Percentiles rank a stretch among this genome's conserved stretches.
Evolutionary conservation across 53 echinoderm and acorn worm genomes (phyloP).

Genomic region (Henricia sp.): DNA sequence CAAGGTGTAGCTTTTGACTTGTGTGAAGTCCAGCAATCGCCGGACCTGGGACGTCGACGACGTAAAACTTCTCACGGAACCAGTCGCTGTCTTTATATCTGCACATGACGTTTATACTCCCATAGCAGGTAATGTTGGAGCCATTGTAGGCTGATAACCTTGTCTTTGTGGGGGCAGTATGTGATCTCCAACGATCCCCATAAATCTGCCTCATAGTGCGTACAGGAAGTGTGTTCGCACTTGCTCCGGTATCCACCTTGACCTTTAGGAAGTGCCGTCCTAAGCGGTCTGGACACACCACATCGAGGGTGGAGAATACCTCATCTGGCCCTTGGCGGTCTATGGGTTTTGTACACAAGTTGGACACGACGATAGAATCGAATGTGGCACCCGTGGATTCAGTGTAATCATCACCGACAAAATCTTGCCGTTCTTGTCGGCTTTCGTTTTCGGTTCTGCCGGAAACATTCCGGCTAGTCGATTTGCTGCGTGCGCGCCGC

Average conservation of each 20-base stretch:
- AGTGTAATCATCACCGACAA: neutral
- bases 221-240: too few species aligned
- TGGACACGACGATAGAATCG: too few species aligned
- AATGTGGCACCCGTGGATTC: too few species aligned
- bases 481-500: neutral
- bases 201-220: conserved; percentile 70
- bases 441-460: neutral
- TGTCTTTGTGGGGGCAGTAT: too few species aligned
- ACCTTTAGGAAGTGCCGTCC: too few species aligned
- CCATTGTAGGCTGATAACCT: too few species aligned
- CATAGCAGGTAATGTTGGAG: conserved; percentile 45
- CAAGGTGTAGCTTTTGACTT: conserved; percentile 11
- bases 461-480: neutral
- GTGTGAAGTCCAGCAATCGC: conserved; percentile 48
- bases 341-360: too few species aligned
- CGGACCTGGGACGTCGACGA: conserved; percentile 66
- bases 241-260: too few species aligned
- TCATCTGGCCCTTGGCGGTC: too few species aligned
- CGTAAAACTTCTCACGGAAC: conserved; percentile 19
- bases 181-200: conserved; percentile 11
- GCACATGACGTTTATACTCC: conserved; percentile 50
- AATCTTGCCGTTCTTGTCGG: conserved; percentile 3
- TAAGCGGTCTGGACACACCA: too few species aligned
- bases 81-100: conserved; percentile 37
- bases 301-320: too few species aligned